A percentile compares a stretch with the other conserved stretches of the same genome.
Conservation (phyloP, 2,113 vertebrate genomes). For the Phalacrocorax aristotelis region DNA sequence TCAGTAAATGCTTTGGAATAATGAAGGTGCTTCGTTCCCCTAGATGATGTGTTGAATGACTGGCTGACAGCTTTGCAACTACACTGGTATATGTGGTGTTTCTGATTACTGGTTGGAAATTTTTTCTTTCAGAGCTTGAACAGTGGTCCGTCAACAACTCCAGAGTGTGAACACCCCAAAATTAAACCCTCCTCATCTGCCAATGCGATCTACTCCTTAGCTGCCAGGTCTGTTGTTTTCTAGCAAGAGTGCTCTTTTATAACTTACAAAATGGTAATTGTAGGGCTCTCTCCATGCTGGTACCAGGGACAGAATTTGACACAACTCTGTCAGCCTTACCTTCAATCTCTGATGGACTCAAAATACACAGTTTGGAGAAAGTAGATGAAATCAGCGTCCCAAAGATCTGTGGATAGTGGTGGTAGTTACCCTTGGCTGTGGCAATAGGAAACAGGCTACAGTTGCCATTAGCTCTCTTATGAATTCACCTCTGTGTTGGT, state of each 20-base stretch:
- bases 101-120: neutral
- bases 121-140: constrained; percentile 78
- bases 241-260: neutral
- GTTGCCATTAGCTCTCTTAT: neutral
- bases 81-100: neutral
- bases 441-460: neutral
- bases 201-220: constrained; percentile 91
- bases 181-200: constrained; percentile 92
- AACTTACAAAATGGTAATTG: neutral
- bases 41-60: neutral
- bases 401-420: neutral
- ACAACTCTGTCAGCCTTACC: neutral
- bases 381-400: neutral
- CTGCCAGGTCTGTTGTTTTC: constrained; percentile 79
- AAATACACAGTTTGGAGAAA: neutral
- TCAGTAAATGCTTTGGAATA: neutral
- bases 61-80: neutral
- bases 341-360: neutral
- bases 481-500: neutral
- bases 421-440: neutral
- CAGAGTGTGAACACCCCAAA: constrained; percentile 89
- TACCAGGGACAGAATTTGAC: neutral
- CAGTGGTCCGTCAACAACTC: constrained; percentile 54
- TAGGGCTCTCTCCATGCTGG: neutral
- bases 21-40: neutral